phyloP scores from a whole-genome alignment of 2,113 vertebrate genomes.

The Callionymus lyra region DNA sequence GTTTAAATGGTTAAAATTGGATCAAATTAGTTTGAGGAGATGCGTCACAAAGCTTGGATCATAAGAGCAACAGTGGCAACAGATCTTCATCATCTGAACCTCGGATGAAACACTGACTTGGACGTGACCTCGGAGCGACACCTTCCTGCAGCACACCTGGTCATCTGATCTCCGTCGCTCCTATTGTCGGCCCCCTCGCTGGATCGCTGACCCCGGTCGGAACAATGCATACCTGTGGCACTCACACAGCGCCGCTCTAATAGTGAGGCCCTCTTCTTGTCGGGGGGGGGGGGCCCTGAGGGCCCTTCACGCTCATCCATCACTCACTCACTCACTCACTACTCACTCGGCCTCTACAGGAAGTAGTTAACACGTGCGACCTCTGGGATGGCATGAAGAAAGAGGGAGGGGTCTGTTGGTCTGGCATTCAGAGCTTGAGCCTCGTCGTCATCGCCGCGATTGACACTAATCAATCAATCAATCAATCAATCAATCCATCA shows the following conservation, averaged over 20 bases:
- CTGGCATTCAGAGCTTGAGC: constrained; percentile 30
- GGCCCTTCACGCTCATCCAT: constrained; percentile 52
- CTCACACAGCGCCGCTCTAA: constrained; percentile 50
- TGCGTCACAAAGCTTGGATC: too few species aligned
- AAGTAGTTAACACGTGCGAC: constrained; percentile 61
- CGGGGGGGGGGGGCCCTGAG: constrained; percentile 38
- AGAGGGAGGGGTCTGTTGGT: constrained; percentile 4
- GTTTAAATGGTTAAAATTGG: too few species aligned
- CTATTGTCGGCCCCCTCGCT: constrained; percentile 47
- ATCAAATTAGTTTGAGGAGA: too few species aligned
- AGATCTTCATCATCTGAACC: too few species aligned
- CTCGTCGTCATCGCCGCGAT: constrained; percentile 26
- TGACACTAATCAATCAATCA: constrained; percentile 42
- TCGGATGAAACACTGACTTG: constrained; percentile 50
- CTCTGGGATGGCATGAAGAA: constrained; percentile 35
- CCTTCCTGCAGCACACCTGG: constrained; percentile 61
- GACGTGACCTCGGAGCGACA: constrained; percentile 57
- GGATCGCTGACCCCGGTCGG: constrained; percentile 52
- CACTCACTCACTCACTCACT: constrained; percentile 65
- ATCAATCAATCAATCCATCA: constrained; percentile 35
- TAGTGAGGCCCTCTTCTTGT: constrained; percentile 50
- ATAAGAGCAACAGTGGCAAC: constrained; percentile 6
- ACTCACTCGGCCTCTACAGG: constrained; percentile 56
- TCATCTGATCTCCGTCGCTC: constrained; percentile 54
- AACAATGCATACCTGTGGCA: constrained; percentile 68